Percentiles rank a stretch among this genome's conserved stretches.
phyloP scores from a whole-genome alignment of 2,888 invertebrate genomes.

The Empis stercorea region DNA sequence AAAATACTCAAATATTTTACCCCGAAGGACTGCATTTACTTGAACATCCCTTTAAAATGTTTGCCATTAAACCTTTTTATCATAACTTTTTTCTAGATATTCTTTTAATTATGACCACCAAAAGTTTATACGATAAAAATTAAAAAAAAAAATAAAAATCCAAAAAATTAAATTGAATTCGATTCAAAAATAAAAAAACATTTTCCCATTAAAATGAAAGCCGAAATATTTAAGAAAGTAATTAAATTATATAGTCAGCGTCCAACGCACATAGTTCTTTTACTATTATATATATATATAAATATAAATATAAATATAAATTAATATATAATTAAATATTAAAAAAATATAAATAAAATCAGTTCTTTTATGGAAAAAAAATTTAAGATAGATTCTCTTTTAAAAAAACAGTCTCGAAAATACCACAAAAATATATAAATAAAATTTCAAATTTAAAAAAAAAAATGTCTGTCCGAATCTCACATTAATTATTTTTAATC shows the following conservation, averaged over 20 bases:
- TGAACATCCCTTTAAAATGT: too few relatives aligned
- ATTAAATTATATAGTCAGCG: conserved; percentile 16
- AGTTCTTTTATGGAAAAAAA: conserved; percentile 8
- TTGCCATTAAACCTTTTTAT: too few relatives aligned
- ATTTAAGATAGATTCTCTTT: conserved; percentile 8
- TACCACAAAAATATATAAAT: too few relatives aligned
- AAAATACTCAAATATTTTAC: too few relatives aligned
- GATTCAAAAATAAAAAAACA: conserved; percentile 11
- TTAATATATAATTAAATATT: conserved; percentile 9
- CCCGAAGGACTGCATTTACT: too few relatives aligned
- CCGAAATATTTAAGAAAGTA: too few relatives aligned
- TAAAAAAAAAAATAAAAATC: not conserved
- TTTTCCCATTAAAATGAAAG: conserved; percentile 3
- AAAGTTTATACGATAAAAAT: too few relatives aligned
- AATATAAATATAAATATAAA: conserved; percentile 5
- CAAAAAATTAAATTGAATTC: conserved; percentile 1
- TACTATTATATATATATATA: conserved; percentile 13
- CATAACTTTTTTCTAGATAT: too few relatives aligned
- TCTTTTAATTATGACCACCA: too few relatives aligned
- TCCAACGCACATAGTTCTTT: conserved; percentile 22
- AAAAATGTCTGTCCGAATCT: too few relatives aligned
- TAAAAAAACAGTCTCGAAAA: not conserved
- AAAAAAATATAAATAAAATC: conserved; percentile 8
- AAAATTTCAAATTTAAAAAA: too few relatives aligned
- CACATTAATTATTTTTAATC: too few relatives aligned